Base-by-base conservation (phyloP, 2,888 invertebrate genomes). In the Cephus runcator region DNA sequence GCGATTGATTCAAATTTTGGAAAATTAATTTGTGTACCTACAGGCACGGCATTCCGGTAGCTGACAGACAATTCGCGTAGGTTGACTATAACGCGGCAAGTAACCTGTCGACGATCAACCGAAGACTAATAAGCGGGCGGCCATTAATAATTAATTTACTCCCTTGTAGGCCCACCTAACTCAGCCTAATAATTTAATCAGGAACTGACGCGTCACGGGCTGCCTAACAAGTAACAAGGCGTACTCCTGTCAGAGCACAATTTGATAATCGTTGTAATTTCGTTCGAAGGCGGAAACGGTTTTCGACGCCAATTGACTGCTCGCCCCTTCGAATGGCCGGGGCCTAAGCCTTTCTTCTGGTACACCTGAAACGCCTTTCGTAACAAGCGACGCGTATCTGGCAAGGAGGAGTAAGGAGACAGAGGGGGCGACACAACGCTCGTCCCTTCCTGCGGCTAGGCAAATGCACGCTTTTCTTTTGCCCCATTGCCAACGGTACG, bases 161-260 rank as follows among this genome's bases (percentile, higher is more conserved):
- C 78, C 69, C 68, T 36, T 73, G 77, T 77, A 79, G 76, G 79
- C 80, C 81, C 80, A 77, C 76, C 71, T 75, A 79, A 77, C 75
- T 76, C 69, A 78, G 81, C 79, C 79, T 83, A 75, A 83, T 85
- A 83, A 81, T 87, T 87, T 84, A 75, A 87, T 86, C 83, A 79
- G 82, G 79, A 82, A 88, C 85, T 84, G 86, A 86, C 81, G 82
- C 81, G 76, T 78, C 71, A 78, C 76, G 80, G 73, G 73, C 75
- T 73, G 69, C 71, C 34, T 79, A 82, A 83, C 84, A 80, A 78
- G 81, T 79, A 82, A 84, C 84, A 80, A 78, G 82, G 40, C 80
- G 77, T 79, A 35, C 76, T 75, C 40, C 76, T 79, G 82, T 82
- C 83, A 79, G 83, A 76, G 75, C 75, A 12, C 73, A 73, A 77